phyloP scores from a whole-genome alignment of 2,888 invertebrate genomes.

The Cactoblastis cactorum region DNA sequence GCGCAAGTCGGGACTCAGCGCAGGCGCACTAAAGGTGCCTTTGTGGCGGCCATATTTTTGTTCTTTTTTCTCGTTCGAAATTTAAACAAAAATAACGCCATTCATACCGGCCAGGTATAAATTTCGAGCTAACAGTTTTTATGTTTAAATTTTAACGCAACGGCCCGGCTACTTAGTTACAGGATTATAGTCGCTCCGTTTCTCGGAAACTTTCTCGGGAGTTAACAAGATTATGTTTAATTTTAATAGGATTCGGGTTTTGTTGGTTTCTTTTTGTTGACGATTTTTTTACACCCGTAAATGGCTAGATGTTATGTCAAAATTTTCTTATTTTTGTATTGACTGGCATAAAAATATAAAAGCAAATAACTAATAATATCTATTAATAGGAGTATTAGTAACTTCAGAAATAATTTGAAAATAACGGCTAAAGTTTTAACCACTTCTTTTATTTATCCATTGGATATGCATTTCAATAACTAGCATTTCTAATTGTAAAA shows the following conservation, averaged over 20 bases:
- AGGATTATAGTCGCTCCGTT: constrained; percentile 30
- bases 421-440: not conserved
- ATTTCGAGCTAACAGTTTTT: constrained; percentile 51
- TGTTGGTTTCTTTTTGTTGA: not conserved
- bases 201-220: constrained; percentile 16
- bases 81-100: constrained; percentile 63
- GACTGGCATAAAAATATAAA: not conserved
- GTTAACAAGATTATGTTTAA: constrained; percentile 18
- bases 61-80: constrained; percentile 50
- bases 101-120: constrained; percentile 75
- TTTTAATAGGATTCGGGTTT: constrained; percentile 19
- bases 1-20: constrained; percentile 61
- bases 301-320: not conserved
- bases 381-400: too few species aligned
- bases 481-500: too few species aligned
- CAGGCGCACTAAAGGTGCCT: constrained; percentile 67
- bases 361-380: not conserved
- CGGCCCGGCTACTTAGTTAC: constrained; percentile 32
- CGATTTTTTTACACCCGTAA: not conserved
- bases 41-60: constrained; percentile 72
- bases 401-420: not conserved
- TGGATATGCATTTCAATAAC: too few species aligned
- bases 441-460: too few species aligned
- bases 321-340: not conserved
- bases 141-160: constrained; percentile 43